These are phyloP conservation scores for Lacerta viridis DNA, from an alignment of 2,797 vertebrate species.

Conservation along the genomic window DNA sequence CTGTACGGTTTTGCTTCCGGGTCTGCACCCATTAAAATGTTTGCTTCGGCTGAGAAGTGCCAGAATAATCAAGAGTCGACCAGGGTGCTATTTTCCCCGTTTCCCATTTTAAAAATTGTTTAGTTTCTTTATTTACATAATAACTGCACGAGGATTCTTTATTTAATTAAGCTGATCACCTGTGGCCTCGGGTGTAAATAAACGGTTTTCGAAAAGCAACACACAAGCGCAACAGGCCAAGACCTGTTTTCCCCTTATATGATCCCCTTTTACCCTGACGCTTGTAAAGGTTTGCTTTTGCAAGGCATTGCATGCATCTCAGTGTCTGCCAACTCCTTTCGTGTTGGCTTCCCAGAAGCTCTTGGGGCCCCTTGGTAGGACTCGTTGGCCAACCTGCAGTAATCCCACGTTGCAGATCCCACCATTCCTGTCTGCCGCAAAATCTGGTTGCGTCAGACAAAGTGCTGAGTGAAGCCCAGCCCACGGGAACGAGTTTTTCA, in stretches of 20 bases:
- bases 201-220: constrained; percentile 1
- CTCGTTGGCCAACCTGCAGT: too few relatives aligned
- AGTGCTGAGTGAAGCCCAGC: neutral
- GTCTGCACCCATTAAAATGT: neutral
- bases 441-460: neutral
- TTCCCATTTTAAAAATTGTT: too few relatives aligned
- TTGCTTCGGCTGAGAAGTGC: neutral
- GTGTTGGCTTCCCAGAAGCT: neutral
- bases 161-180: neutral
- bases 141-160: neutral
- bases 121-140: too few relatives aligned
- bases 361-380: neutral
- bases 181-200: constrained; percentile 21
- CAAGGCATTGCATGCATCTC: too few relatives aligned
- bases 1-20: neutral
- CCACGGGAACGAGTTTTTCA: neutral
- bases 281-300: neutral
- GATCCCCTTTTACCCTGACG: neutral
- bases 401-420: neutral
- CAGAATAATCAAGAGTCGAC: neutral
- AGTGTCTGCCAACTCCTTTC: neutral
- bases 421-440: neutral
- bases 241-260: neutral
- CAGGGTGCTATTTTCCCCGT: neutral
- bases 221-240: neutral